Evolutionary conservation across 1,140 invertebrate species (phyloP).

Genomic region (Marisa cornuarietis): DNA sequence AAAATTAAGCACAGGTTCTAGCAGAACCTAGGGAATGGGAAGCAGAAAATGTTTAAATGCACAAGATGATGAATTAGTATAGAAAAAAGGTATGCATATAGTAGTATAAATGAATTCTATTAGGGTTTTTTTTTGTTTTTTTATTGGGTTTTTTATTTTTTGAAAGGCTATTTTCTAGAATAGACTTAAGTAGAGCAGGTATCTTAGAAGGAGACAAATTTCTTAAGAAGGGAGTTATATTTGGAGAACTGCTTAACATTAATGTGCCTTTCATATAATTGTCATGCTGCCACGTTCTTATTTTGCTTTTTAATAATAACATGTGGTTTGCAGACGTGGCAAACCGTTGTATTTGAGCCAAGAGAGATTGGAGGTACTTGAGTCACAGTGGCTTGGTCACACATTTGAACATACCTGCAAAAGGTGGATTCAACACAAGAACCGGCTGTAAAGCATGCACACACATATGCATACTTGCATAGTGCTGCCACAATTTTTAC

Average conservation of each 20-base stretch:
- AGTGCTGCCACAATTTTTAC: background rate
- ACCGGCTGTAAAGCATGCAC: constrained; percentile 70
- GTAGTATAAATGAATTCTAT: too few species aligned
- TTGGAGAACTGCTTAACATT: background rate
- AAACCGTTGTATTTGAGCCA: constrained; percentile 92
- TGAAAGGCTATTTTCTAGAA: background rate
- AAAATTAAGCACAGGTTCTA: too few species aligned
- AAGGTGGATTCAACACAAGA: constrained; percentile 90
- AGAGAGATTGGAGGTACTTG: constrained; percentile 87
- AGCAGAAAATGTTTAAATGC: too few species aligned
- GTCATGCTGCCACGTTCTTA: background rate
- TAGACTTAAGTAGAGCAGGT: background rate
- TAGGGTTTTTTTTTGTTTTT: too few species aligned
- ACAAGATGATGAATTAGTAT: too few species aligned
- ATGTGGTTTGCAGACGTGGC: constrained; percentile 78
- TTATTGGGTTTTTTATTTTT: too few species aligned
- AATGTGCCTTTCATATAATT: background rate
- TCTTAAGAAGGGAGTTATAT: background rate
- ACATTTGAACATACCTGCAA: constrained; percentile 90
- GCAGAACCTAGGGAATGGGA: too few species aligned
- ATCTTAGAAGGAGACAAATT: too few species aligned
- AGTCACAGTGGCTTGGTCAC: constrained; percentile 96
- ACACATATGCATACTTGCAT: too few species aligned
- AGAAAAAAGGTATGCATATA: too few species aligned
- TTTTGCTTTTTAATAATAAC: background rate